Conservation (phyloP, 2,797 vertebrate genomes). For the Dromococcyx pavoninus region DNA sequence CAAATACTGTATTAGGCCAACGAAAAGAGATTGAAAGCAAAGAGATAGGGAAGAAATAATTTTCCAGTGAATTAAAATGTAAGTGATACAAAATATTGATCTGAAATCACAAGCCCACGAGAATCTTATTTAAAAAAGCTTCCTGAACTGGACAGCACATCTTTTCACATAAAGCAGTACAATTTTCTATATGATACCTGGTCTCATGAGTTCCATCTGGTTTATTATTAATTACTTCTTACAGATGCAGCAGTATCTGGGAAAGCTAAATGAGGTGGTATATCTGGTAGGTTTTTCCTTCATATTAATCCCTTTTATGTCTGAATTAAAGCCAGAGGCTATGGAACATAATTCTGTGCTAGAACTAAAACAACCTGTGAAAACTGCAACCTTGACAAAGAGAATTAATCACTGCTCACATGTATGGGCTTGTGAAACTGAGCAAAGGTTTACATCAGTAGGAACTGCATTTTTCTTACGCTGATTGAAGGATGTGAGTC, state of each 20-base stretch:
- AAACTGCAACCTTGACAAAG: conserved; percentile 63
- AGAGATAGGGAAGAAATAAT: background rate
- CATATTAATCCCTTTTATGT: conserved; percentile 60
- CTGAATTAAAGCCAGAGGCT: conserved; percentile 61
- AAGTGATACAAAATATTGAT: conserved; percentile 17
- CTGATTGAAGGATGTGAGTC: conserved; percentile 8
- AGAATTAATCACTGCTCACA: conserved; percentile 44
- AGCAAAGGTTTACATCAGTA: conserved; percentile 44
- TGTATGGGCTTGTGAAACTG: background rate
- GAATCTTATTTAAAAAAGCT: background rate
- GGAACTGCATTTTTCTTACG: conserved; percentile 25
- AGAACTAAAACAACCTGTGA: conserved; percentile 61
- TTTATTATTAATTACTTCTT: conserved; percentile 34
- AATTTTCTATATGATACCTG: background rate
- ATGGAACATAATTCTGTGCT: conserved; percentile 56
- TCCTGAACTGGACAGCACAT: background rate
- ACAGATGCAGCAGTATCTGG: background rate
- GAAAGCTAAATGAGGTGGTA: background rate
- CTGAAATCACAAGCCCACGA: background rate
- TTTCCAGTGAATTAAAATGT: background rate
- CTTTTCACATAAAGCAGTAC: background rate
- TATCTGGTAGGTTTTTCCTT: conserved; percentile 17
- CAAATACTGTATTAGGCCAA: background rate
- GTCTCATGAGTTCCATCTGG: background rate
- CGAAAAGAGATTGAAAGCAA: background rate